These are phyloP conservation scores for Luperina testacea DNA, from an alignment of 2,888 invertebrate species.

Conservation along the genomic window DNA sequence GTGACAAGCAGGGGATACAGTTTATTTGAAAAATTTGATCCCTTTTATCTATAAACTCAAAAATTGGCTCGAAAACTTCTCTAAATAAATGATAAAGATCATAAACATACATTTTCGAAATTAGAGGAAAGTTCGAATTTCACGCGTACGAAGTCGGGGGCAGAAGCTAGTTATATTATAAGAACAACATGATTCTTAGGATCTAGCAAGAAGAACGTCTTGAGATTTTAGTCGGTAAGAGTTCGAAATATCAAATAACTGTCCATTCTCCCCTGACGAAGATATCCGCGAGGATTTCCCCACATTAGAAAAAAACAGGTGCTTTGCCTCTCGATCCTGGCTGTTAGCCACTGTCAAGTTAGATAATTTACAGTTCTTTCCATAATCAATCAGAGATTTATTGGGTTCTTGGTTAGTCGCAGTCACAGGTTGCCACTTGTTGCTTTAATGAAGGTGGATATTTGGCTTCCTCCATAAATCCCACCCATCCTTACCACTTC, in stretches of 20 bases:
- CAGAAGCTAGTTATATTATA: no score
- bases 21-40: no score
- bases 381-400: no score
- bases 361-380: neutral
- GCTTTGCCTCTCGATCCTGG: neutral
- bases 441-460: neutral
- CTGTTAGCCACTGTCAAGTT: neutral
- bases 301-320: neutral
- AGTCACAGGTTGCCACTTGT: neutral
- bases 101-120: no score
- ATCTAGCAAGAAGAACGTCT: neutral
- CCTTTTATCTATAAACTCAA: no score
- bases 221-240: neutral
- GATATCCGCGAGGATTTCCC: neutral
- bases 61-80: no score
- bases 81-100: no score
- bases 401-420: neutral
- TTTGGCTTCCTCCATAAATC: neutral
- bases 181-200: neutral
- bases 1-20: no score
- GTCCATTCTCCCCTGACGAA: neutral
- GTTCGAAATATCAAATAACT: neutral
- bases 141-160: no score
- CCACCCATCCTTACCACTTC: no score
- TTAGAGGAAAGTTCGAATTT: no score